Base-by-base conservation (phyloP, 2,888 invertebrate genomes). In the Plebejus anna region DNA sequence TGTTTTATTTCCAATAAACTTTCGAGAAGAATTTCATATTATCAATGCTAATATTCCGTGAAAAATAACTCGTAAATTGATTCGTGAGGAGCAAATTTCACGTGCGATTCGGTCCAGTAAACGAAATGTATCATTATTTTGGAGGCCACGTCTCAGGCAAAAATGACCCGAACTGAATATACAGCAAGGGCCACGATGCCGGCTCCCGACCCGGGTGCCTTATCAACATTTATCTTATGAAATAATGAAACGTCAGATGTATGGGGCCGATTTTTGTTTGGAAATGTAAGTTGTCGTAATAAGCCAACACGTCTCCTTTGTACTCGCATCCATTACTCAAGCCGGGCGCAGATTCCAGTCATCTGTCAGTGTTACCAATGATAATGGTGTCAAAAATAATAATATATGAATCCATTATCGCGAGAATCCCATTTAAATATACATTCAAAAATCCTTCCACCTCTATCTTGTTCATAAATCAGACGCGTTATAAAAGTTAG, bases 191-290 rank as follows among this genome's bases (percentile, higher is more conserved):
- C 51, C 5, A 78, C 75, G 78, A 78, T 79, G 76, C 79, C 79
- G 79, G 78, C 75, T 79, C 77, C 73, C 79, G 79, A 79, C 79
- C 77, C 75, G 75, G 78, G 76, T 70, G 75, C 77, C 79, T 79
- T 84, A 85, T 85, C 84, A 88, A 89, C 89, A 90, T 91, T 90
- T 88, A 87, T 90, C 88, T 89, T 86, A 84, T 85, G 87, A 90
- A 91, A 90, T 92, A 92, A 92, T 91, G 89, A 87, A 86, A 89
- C 85, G 90, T 90, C 91, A 88, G 84, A 84, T 82, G 81, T 82
- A 80, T 80, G 83, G 82, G 83, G 83, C 83, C 83, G 87, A 89
- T 88, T 89, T 87, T 86, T 86, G 86, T 87, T 85, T 85, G 84
- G 83, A 83, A 86, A 88, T 84, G 85, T 87, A 87, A 85, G 86